Evolutionary conservation across 2,888 invertebrate species (phyloP), one percentile per base, ranked within the genome.

Genomic region (Ornithoptera priamus): DNA sequence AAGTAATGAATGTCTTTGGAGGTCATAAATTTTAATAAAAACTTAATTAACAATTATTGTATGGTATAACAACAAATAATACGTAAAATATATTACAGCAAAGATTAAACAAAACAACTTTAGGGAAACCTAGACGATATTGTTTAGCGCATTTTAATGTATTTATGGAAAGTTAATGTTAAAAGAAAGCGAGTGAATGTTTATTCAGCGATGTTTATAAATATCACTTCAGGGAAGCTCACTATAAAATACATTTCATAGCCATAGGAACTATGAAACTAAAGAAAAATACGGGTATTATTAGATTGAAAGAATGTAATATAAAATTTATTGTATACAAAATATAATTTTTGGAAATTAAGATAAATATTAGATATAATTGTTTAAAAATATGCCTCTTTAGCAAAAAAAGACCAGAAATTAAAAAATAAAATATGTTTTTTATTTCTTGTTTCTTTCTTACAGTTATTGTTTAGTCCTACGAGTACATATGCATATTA

Each of bases 131-230:
- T 24, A 59, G 5, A 12, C 0, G 58, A 59, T 59, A 24, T 22
- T 60, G 50, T 61, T 65, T 36, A 64, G 22, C 22, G 60, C 73
- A 75, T 76, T 75, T 76, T 74, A 74, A 73, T 74, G 72, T 73
- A 74, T 72, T 74, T 67, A 73, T 72, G 68, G 74, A 72, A 75
- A 75, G 70, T 71, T 63, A 64, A 73, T 66, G 46, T 68, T 61
- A 59, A 70, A 62, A 50, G 66, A 70, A 67, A 70, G 70, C 63
- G 64, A 64, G 57, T 64, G 20, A 42, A 57, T 62, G 15, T 59
- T 39, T 36, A 50, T 63, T 70, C 50, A 20, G 5, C 22, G 24
- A 50, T 58, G 42, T 63, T 68, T 64, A 46, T 56, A 15, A 68
- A 57, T 58, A 22, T 50, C 8, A 50, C 62, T 30, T 30, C 5